phyloP scores from a whole-genome alignment of 2,113 vertebrate genomes.

The Gallinago jamesoni region DNA sequence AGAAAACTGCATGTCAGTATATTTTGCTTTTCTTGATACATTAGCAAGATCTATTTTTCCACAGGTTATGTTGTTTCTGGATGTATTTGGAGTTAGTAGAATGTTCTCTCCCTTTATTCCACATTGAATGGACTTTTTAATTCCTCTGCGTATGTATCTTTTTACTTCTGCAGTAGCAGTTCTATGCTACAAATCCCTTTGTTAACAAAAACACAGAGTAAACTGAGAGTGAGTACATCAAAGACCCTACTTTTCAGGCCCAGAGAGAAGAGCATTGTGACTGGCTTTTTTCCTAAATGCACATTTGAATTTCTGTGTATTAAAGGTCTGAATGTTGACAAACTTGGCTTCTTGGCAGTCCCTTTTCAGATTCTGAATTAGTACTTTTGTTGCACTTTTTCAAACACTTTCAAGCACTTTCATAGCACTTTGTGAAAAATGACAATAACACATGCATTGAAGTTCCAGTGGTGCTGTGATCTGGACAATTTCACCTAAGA shows the following conservation, averaged over 20 bases:
- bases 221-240: background rate
- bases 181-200: background rate
- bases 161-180: background rate
- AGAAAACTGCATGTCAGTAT: background rate
- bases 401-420: background rate
- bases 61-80: background rate
- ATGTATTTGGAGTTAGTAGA: background rate
- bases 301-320: background rate
- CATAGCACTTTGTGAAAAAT: background rate
- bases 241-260: background rate
- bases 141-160: background rate
- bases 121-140: background rate
- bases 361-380: background rate
- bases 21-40: background rate
- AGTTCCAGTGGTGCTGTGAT: background rate
- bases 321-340: background rate
- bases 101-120: background rate
- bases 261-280: background rate
- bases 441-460: background rate
- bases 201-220: background rate
- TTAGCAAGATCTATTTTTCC: background rate
- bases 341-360: background rate
- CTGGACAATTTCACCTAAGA: background rate
- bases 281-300: background rate
- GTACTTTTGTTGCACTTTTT: background rate